Percentiles rank a stretch among this genome's conserved stretches.
These are phyloP conservation scores for Drosophila nigrodunni DNA, from an alignment of 1,140 invertebrate species.

Conservation along the genomic window DNA sequence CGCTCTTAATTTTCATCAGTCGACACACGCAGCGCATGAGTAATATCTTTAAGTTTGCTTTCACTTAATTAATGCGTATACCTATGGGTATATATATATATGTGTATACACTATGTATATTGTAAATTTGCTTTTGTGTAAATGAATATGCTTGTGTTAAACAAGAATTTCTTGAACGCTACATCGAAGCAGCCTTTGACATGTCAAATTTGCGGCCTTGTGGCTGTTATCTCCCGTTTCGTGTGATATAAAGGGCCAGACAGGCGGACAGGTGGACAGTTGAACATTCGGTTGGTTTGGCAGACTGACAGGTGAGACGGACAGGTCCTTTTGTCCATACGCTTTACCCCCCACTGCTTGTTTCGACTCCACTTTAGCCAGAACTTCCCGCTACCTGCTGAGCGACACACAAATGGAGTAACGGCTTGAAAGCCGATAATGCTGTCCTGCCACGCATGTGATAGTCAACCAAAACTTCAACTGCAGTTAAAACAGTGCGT, in stretches of 20 bases:
- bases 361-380: not conserved
- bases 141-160: slow-evolving; percentile 61
- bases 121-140: slow-evolving; percentile 47
- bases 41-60: slow-evolving; percentile 75
- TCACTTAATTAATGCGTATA: slow-evolving; percentile 69
- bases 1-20: slow-evolving; percentile 39
- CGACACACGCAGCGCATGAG: slow-evolving; percentile 53
- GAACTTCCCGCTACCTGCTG: no score
- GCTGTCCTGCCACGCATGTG: not conserved
- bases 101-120: not conserved
- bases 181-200: slow-evolving; percentile 16
- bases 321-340: slow-evolving; percentile 7
- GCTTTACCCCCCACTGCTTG: not conserved
- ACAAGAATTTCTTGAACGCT: slow-evolving; percentile 25
- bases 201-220: slow-evolving; percentile 2
- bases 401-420: no score
- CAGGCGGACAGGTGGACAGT: slow-evolving; percentile 4
- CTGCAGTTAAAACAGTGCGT: not conserved
- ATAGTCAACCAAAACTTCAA: no score
- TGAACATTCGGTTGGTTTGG: not conserved
- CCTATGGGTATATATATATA: not conserved
- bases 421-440: not conserved
- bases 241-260: slow-evolving; percentile 20
- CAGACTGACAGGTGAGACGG: slow-evolving; percentile 15
- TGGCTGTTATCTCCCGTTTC: not conserved